Evolutionary conservation across 2,888 invertebrate species (phyloP).

Genomic region (Hetaerina titia): DNA sequence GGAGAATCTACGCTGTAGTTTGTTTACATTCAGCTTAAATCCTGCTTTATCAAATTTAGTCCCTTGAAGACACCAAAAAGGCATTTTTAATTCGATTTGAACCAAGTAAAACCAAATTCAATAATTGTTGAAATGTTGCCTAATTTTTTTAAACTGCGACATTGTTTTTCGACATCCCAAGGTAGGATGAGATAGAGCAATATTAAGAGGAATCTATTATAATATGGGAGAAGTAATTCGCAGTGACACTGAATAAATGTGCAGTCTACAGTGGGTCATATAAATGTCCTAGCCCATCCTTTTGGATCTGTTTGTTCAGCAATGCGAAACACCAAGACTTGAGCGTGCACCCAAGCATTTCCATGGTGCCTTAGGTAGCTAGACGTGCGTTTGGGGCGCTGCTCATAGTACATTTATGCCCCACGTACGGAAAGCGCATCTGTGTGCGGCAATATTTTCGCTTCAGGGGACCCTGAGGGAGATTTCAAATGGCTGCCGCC

Average conservation of each 20-base stretch:
- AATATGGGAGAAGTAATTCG: no score
- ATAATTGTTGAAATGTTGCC: not conserved
- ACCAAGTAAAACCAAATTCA: no score
- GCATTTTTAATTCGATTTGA: no score
- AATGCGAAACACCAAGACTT: not conserved
- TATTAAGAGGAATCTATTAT: no score
- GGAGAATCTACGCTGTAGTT: no score
- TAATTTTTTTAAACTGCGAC: not conserved
- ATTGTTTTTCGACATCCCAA: no score
- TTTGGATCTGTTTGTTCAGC: not conserved
- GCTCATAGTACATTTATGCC: not conserved
- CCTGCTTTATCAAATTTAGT: no score
- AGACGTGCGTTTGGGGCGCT: not conserved
- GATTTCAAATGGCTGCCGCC: not conserved
- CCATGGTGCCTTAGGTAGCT: not conserved
- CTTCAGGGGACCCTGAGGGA: not conserved
- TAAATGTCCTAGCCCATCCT: not conserved
- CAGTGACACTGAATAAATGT: not conserved
- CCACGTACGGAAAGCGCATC: not conserved
- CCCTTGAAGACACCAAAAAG: no score
- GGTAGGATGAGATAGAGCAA: no score
- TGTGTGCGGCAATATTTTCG: slow-evolving; percentile 5
- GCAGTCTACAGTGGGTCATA: not conserved
- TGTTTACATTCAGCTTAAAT: no score
- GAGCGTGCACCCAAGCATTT: not conserved